Evolutionary conservation across 35 echinoderm and acorn worm genomes (phyloP).

Genomic region (Eucidaris tribuloides): DNA sequence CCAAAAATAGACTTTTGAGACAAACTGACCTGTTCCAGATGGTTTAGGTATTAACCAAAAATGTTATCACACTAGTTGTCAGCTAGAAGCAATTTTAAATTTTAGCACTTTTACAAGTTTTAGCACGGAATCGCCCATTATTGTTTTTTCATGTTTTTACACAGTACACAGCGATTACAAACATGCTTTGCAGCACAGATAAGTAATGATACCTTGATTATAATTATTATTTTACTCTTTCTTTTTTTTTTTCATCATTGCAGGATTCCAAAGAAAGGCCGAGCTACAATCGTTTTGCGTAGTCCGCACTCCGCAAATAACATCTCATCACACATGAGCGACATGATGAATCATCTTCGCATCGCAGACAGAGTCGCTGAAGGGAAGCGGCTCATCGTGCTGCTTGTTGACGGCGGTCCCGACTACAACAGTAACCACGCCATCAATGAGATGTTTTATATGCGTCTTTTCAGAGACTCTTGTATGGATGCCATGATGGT

Average conservation of each 20-base stretch:
- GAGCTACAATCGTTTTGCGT: not conserved
- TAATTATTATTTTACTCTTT: too few relatives aligned
- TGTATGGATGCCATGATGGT: slow-evolving; percentile 32
- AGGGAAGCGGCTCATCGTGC: not conserved
- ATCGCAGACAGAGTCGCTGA: not conserved
- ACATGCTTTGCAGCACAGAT: too few relatives aligned
- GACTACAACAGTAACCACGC: slow-evolving; percentile 61
- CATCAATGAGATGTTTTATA: slow-evolving; percentile 31
- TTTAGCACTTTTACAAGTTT: too few relatives aligned
- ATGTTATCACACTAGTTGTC: too few relatives aligned
- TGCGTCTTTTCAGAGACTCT: slow-evolving; percentile 35
- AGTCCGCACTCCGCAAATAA: not conserved
- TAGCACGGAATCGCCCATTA: too few relatives aligned
- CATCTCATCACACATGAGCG: not conserved
- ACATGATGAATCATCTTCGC: not conserved
- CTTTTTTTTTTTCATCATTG: not conserved
- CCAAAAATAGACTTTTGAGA: too few relatives aligned
- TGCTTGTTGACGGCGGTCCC: slow-evolving; percentile 6
- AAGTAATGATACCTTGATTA: too few relatives aligned
- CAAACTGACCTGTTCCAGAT: too few relatives aligned
- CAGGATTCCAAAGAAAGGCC: not conserved
- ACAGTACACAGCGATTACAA: too few relatives aligned
- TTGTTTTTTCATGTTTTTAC: too few relatives aligned
- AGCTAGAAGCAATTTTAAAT: too few relatives aligned
- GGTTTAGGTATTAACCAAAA: too few relatives aligned